phyloP scores from a whole-genome alignment of 1,140 invertebrate species.

The Brachionus manjavacas region DNA sequence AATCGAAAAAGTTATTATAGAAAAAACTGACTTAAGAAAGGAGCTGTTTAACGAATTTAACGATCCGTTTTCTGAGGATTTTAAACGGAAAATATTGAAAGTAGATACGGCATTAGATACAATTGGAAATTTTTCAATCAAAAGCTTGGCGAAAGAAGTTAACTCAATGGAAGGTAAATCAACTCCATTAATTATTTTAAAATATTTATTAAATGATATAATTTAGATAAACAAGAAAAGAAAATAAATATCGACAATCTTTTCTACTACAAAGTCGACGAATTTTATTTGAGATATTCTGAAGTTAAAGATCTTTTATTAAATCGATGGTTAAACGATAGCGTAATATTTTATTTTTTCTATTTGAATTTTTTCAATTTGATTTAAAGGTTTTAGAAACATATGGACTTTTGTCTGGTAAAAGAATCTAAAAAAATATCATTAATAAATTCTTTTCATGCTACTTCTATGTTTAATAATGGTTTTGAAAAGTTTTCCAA shows the following conservation, averaged over 20 bases:
- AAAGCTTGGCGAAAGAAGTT: neutral
- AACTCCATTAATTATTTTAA: neutral
- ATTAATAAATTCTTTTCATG: too few relatives aligned
- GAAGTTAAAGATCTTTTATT: neutral
- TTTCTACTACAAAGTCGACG: neutral
- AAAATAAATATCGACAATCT: neutral
- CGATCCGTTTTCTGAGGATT: neutral
- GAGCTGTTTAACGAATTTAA: neutral
- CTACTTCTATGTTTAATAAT: neutral
- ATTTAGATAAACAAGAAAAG: neutral
- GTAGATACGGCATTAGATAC: neutral
- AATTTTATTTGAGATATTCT: neutral
- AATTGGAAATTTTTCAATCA: neutral
- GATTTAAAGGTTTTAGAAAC: neutral
- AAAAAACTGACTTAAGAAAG: neutral
- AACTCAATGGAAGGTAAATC: neutral
- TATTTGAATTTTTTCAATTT: neutral
- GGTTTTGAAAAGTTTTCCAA: neutral
- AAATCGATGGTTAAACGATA: neutral
- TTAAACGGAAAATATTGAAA: neutral
- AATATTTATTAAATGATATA: neutral
- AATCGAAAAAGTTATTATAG: neutral
- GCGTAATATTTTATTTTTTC: neutral
- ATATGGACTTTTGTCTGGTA: too few relatives aligned
- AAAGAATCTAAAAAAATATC: too few relatives aligned